Evolutionary conservation across 2,888 invertebrate genomes (phyloP).

Genomic region (Eudemis profundana): DNA sequence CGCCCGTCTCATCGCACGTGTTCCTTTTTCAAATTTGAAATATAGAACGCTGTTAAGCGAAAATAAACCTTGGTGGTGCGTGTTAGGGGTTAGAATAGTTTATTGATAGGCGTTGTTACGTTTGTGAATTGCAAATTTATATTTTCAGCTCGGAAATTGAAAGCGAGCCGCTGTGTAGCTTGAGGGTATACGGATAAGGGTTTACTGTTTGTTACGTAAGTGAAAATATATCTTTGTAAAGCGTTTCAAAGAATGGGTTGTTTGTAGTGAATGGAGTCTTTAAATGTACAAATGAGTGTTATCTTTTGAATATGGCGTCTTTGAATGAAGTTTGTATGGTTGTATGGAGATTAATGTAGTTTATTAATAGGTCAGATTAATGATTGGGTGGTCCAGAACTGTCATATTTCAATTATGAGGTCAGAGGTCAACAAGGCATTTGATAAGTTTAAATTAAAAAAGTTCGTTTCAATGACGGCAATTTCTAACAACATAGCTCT

Average conservation of each 20-base stretch:
- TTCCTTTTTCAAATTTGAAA: constrained; percentile 52
- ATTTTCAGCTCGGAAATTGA: constrained; percentile 47
- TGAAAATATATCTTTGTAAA: constrained; percentile 45
- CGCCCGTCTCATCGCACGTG: constrained; percentile 47
- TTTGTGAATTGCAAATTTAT: constrained; percentile 49
- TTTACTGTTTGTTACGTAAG: constrained; percentile 37
- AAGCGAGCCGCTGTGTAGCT: constrained; percentile 47
- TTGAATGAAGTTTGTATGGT: constrained; percentile 41
- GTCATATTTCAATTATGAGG: constrained; percentile 19
- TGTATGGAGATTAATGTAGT: constrained; percentile 40
- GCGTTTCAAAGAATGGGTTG: constrained; percentile 65
- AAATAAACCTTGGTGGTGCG: constrained; percentile 33
- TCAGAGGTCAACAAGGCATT: constrained; percentile 1
- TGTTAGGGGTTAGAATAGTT: constrained; percentile 41
- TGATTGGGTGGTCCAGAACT: constrained; percentile 40
- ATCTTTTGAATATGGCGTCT: constrained; percentile 53
- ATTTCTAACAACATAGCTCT: too few species aligned
- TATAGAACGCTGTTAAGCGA: constrained; percentile 41
- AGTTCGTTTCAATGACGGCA: neutral
- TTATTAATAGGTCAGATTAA: constrained; percentile 43
- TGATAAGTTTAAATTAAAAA: constrained; percentile 15
- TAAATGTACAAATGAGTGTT: constrained; percentile 71
- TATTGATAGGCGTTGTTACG: constrained; percentile 25
- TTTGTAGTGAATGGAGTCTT: constrained; percentile 73
- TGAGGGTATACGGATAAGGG: constrained; percentile 41